A percentile compares a stretch with the other conserved stretches of the same genome.
Evolutionary conservation across 2,797 vertebrate genomes (phyloP).

Genomic region (Spea hammondii): DNA sequence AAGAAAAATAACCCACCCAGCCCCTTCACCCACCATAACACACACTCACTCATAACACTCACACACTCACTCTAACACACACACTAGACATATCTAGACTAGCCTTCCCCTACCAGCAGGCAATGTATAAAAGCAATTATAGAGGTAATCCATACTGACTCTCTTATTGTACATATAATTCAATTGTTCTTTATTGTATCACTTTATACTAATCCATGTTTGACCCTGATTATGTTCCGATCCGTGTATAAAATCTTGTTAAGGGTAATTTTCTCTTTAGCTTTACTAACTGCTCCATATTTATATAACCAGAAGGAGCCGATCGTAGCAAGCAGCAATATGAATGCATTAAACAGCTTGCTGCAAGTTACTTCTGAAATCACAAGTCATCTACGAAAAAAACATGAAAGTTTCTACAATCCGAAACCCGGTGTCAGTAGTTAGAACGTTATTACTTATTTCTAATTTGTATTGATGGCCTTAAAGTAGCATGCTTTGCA

Average conservation of each 20-base stretch:
- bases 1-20: no score
- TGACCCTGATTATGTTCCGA: slow-evolving; percentile 10
- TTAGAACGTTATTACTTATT: slow-evolving; percentile 85
- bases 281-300: slow-evolving; percentile 24
- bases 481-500: slow-evolving; percentile 92
- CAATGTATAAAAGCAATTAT: no score
- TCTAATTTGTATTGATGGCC: slow-evolving; percentile 97
- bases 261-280: slow-evolving; percentile 37
- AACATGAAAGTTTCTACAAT: slow-evolving; percentile 69
- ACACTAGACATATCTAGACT: no score
- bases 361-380: slow-evolving; percentile 33
- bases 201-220: not conserved
- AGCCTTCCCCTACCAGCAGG: no score
- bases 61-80: no score
- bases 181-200: not conserved
- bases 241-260: slow-evolving; percentile 22
- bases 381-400: slow-evolving; percentile 57
- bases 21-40: no score
- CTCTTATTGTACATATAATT: not conserved
- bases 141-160: not conserved
- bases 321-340: slow-evolving; percentile 31
- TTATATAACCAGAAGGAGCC: slow-evolving; percentile 36
- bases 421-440: slow-evolving; percentile 67
- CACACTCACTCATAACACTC: no score
- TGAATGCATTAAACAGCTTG: slow-evolving; percentile 46